Percentiles rank a stretch among this genome's conserved stretches.
Conservation (phyloP, 1,140 invertebrate species). For the Zelostemma sp. region DNA sequence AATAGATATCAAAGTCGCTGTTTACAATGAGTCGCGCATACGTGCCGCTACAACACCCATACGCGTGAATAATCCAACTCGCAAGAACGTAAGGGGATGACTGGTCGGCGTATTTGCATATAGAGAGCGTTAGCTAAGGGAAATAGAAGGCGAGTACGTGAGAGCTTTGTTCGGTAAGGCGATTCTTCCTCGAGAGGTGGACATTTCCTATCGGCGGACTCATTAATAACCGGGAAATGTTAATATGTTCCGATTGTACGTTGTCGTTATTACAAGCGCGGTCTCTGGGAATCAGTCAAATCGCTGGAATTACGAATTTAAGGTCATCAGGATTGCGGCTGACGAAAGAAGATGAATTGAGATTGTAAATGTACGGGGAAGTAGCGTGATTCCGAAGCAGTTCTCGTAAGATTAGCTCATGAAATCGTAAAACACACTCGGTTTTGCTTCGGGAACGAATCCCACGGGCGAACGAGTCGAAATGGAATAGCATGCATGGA, state of each 20-base stretch:
- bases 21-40: conserved; percentile 62
- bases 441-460: conserved; percentile 60
- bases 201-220: conserved; percentile 63
- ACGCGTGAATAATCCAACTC: conserved; percentile 49
- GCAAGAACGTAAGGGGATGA: conserved; percentile 55
- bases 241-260: too few relatives aligned
- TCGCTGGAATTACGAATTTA: background rate
- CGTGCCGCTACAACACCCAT: conserved; percentile 39
- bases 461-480: conserved; percentile 60
- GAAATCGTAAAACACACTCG: conserved; percentile 52
- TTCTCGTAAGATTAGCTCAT: conserved; percentile 43
- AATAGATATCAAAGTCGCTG: conserved; percentile 67
- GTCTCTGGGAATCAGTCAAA: too few relatives aligned
- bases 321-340: conserved; percentile 26
- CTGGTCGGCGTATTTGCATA: conserved; percentile 67
- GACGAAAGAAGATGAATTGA: conserved; percentile 17
- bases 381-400: conserved; percentile 36
- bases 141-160: conserved; percentile 71
- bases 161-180: conserved; percentile 59
- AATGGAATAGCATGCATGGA: conserved; percentile 67
- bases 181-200: conserved; percentile 62
- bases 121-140: conserved; percentile 70
- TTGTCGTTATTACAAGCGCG: too few relatives aligned
- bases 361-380: background rate
- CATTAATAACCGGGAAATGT: conserved; percentile 59